Conservation (phyloP, 2,113 vertebrate species). For the Castor canadensis region DNA sequence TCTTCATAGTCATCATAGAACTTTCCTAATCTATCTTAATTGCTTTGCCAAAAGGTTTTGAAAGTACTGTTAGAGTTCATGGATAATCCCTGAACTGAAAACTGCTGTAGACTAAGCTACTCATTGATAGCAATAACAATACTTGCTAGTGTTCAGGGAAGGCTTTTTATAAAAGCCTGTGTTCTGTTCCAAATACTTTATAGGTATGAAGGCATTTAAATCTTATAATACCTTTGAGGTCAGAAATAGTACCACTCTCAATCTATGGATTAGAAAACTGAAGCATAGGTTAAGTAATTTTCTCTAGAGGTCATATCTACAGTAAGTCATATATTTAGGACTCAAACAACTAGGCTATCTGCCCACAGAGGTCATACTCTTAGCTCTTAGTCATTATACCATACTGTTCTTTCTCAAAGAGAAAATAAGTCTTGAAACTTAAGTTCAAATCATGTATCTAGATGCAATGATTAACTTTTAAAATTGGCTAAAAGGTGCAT, state of each 20-base stretch:
- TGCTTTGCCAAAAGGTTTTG: background rate
- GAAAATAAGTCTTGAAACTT: background rate
- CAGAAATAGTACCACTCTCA: background rate
- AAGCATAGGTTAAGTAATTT: background rate
- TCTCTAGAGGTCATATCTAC: background rate
- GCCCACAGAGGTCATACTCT: background rate
- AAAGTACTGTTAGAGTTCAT: background rate
- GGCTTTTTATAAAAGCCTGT: background rate
- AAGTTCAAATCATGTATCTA: conserved; percentile 1
- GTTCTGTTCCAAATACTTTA: background rate
- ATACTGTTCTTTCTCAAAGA: background rate
- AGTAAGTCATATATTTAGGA: background rate
- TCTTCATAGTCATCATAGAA: background rate
- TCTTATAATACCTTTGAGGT: background rate
- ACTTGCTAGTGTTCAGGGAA: background rate
- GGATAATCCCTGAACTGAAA: background rate
- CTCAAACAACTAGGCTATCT: background rate
- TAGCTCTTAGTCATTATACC: background rate
- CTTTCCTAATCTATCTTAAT: background rate
- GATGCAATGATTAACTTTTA: background rate
- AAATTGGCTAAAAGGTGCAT: background rate
- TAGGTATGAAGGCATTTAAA: background rate
- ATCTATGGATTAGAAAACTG: background rate
- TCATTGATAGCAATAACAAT: background rate
- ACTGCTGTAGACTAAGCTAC: background rate